These are phyloP conservation scores for Cloeon dipterum DNA, from an alignment of 2,888 invertebrate species.

Conservation along the genomic window DNA sequence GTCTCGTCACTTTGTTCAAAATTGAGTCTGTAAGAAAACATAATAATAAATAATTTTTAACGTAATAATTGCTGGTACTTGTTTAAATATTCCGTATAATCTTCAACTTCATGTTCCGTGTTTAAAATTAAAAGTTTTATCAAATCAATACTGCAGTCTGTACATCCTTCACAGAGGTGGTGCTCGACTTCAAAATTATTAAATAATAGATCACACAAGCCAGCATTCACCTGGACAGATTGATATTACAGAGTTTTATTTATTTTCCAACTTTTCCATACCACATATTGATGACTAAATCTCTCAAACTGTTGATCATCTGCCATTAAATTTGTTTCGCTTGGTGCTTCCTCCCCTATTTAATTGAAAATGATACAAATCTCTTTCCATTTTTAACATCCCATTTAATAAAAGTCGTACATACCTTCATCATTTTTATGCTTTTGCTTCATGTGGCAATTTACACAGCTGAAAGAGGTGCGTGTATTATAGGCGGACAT, in stretches of 20 bases:
- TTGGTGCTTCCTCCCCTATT: too few species aligned
- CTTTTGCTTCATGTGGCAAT: too few species aligned
- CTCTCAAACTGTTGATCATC: conserved; percentile 51
- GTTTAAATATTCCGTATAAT: conserved; percentile 63
- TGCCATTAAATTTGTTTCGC: too few species aligned
- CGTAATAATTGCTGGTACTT: conserved; percentile 20
- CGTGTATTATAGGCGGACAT: too few species aligned
- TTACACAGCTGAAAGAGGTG: too few species aligned
- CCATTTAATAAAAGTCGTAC: too few species aligned
- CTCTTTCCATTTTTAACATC: too few species aligned
- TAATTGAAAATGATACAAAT: too few species aligned
- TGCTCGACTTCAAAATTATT: conserved; percentile 88
- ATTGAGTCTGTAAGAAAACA: conserved; percentile 31
- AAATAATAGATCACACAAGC: conserved; percentile 75
- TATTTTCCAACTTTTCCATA: conserved; percentile 7
- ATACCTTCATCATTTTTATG: too few species aligned
- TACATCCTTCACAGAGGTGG: conserved; percentile 89
- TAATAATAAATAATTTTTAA: too few species aligned
- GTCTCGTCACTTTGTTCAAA: conserved; percentile 41
- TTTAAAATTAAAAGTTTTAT: conserved; percentile 70
- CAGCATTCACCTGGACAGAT: conserved; percentile 40
- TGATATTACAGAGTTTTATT: neutral
- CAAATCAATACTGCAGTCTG: conserved; percentile 67
- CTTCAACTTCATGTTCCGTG: conserved; percentile 72
- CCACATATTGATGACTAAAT: conserved; percentile 32